Percentiles rank a stretch among this genome's conserved stretches.
Conservation (phyloP, 35 echinoderm and acorn worm species). For the Stichopus chloronotus region DNA sequence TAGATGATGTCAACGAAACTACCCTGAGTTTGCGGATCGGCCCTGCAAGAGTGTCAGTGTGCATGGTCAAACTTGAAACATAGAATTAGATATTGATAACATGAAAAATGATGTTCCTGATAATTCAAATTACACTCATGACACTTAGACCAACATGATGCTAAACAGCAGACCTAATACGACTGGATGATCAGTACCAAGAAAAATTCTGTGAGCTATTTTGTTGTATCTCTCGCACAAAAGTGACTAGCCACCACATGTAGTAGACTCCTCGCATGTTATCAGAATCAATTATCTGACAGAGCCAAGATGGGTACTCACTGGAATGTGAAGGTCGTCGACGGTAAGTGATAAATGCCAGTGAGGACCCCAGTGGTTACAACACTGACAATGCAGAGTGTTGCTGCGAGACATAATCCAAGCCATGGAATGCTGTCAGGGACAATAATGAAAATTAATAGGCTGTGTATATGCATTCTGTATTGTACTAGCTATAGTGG, state of each 20-base stretch:
- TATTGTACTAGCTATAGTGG: not conserved
- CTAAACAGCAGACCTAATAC: no score
- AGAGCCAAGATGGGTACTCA: not conserved
- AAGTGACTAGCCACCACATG: no score
- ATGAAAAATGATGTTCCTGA: no score
- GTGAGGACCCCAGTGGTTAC: not conserved
- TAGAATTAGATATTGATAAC: no score
- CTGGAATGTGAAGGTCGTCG: not conserved
- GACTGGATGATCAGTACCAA: no score
- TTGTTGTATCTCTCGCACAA: no score
- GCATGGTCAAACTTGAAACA: no score
- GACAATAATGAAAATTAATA: not conserved
- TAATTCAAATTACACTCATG: no score
- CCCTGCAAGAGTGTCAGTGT: not conserved
- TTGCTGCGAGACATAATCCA: not conserved
- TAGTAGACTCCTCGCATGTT: no score
- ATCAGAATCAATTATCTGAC: not conserved
- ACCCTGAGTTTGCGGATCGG: not conserved
- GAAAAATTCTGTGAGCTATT: no score
- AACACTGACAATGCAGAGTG: not conserved
- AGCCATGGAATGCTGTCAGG: conserved; percentile 9
- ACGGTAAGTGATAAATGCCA: not conserved
- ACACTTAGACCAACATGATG: no score
- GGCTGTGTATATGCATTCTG: not conserved
- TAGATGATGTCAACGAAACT: conserved; percentile 54